phyloP scores from a whole-genome alignment of 2,113 vertebrate species.

The Mesocricetus auratus region DNA sequence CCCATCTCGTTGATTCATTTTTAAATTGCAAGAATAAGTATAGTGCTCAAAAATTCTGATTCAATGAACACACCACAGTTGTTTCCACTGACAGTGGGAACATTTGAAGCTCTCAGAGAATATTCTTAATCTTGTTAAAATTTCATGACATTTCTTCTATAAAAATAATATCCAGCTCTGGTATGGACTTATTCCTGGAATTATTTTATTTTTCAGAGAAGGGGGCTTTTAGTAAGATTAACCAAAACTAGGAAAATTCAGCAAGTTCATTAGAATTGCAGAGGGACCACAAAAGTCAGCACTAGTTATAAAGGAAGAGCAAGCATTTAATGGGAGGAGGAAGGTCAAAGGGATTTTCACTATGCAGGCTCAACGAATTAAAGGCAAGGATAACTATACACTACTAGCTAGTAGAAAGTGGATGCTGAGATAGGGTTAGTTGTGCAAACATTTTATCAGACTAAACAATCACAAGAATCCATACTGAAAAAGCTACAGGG shows the following conservation, averaged over 20 bases:
- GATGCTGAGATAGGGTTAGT: not conserved
- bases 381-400: not conserved
- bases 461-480: not conserved
- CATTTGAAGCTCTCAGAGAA: not conserved
- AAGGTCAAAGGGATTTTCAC: conserved; percentile 16
- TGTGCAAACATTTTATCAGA: not conserved
- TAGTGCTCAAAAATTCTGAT: not conserved
- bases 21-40: not conserved
- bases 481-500: not conserved
- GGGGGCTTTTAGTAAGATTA: not conserved
- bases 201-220: not conserved
- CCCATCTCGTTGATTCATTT: not conserved
- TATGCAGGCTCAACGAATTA: not conserved
- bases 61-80: not conserved
- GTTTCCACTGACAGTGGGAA: not conserved
- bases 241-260: not conserved
- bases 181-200: not conserved
- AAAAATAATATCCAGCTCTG: not conserved
- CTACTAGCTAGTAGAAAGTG: not conserved
- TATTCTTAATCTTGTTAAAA: conserved; percentile 36
- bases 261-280: not conserved
- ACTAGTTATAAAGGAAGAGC: not conserved
- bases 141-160: not conserved
- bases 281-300: not conserved
- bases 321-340: not conserved